Percentiles rank a stretch among this genome's conserved stretches.
These are phyloP conservation scores for Furcula furcula DNA, from an alignment of 2,888 invertebrate genomes.

Conservation along the genomic window DNA sequence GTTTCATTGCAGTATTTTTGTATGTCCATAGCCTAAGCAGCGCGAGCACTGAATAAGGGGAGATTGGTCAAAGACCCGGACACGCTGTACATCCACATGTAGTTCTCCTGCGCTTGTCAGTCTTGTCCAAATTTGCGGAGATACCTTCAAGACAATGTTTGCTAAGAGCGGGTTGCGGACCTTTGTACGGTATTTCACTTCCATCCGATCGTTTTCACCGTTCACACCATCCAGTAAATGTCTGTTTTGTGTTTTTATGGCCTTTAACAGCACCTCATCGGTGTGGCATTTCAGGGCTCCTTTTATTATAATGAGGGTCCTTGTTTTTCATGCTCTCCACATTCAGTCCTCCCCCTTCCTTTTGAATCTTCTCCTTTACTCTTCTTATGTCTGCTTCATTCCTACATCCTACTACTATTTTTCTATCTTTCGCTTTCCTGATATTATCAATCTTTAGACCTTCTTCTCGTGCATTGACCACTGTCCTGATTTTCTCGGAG, in stretches of 20 bases:
- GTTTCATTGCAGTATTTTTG: not conserved
- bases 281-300: not conserved
- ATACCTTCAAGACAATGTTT: slow-evolving; percentile 9
- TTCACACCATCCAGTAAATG: not conserved
- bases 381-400: no score
- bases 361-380: not conserved
- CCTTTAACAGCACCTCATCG: slow-evolving; percentile 10
- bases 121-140: slow-evolving; percentile 5
- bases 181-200: slow-evolving; percentile 3
- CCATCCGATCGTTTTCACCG: not conserved
- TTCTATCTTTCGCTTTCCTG: not conserved
- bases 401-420: no score
- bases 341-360: not conserved
- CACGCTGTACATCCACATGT: not conserved
- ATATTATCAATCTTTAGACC: not conserved
- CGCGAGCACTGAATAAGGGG: not conserved
- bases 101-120: not conserved
- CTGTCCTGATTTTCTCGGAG: not conserved
- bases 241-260: slow-evolving; percentile 6
- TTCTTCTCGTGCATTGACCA: not conserved
- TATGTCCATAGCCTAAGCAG: no score
- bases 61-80: not conserved
- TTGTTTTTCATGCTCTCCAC: not conserved
- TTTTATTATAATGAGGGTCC: not conserved
- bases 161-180: slow-evolving; percentile 8